Base-by-base conservation (phyloP, 1,140 invertebrate genomes). In the Plectrocnemia conspersa region DNA sequence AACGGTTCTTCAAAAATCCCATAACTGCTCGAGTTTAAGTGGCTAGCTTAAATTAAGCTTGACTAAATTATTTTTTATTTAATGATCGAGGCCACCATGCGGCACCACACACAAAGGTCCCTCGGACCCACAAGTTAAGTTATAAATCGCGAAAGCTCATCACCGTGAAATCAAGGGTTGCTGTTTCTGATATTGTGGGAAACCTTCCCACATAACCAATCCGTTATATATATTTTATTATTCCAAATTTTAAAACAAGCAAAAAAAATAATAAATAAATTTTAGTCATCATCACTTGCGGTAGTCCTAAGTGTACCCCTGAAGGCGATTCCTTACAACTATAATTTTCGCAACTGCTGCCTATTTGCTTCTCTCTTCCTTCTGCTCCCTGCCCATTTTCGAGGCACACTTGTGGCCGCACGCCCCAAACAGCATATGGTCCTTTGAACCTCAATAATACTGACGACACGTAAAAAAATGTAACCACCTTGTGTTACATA, bases 141-240 rank as follows among this genome's bases (percentile, higher is more conserved):
- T 57, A 57, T 57, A 52, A 57, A 57, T 57, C 41, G 55, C 32
- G 25, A 29, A 52, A 45, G 41, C 48, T 52, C 48, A 52, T 57
- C 48, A 57, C 18, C 4, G 22, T 41, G 13, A 38, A 25, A n/a
- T 25, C 42, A 45, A 45, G 42, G 42, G 42, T 45, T 45, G 42
- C 22, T 25, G 18, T 25, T 9, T 19, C 11, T 11, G 11, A n/a
- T n/a, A n/a, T n/a, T n/a, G n/a, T n/a, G n/a, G n/a, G n/a, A n/a
- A n/a, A n/a, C n/a, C n/a, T n/a, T n/a, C n/a, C n/a, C n/a, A n/a
- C n/a, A n/a, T n/a, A n/a, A n/a, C n/a, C n/a, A n/a, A n/a, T n/a
- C n/a, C n/a, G n/a, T n/a, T n/a, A n/a, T n/a, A n/a, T n/a, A n/a
- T n/a, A n/a, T n/a, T n/a, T n/a, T n/a, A n/a, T n/a, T n/a, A n/a